These are phyloP conservation scores for Piaya cayana DNA, from an alignment of 2,113 vertebrate genomes.

Conservation along the genomic window DNA sequence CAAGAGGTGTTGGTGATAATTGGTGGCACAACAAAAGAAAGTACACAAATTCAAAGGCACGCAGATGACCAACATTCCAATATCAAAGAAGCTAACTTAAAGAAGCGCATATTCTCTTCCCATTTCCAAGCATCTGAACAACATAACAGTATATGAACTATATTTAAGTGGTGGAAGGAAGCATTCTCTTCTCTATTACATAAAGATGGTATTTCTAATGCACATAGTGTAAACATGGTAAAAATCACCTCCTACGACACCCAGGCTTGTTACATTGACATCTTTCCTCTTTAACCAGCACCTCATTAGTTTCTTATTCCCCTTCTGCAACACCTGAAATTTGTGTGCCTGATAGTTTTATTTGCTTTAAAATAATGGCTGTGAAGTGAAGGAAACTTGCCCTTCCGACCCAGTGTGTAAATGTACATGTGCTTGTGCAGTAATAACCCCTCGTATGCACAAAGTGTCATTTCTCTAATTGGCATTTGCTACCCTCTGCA, in stretches of 20 bases:
- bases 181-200: not conserved
- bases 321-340: not conserved
- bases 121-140: not conserved
- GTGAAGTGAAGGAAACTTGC: not conserved
- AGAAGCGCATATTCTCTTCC: not conserved
- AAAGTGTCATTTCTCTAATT: conserved; percentile 59
- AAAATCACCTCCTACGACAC: not conserved
- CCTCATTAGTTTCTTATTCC: not conserved
- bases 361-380: conserved; percentile 45
- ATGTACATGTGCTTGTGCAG: conserved; percentile 3
- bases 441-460: conserved; percentile 22
- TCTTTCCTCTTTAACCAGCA: not conserved
- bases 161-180: not conserved
- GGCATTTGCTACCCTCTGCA: conserved; percentile 6
- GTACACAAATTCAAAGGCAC: not conserved
- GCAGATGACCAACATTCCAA: not conserved
- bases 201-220: not conserved
- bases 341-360: not conserved
- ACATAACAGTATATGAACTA: not conserved
- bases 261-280: not conserved
- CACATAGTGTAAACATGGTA: not conserved
- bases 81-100: not conserved
- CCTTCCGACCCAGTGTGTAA: not conserved
- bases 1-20: not conserved
- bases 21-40: not conserved